A percentile compares a stretch with the other conserved stretches of the same genome.
Evolutionary conservation across 2,113 vertebrate species (phyloP).

Genomic region (Rhea americana): DNA sequence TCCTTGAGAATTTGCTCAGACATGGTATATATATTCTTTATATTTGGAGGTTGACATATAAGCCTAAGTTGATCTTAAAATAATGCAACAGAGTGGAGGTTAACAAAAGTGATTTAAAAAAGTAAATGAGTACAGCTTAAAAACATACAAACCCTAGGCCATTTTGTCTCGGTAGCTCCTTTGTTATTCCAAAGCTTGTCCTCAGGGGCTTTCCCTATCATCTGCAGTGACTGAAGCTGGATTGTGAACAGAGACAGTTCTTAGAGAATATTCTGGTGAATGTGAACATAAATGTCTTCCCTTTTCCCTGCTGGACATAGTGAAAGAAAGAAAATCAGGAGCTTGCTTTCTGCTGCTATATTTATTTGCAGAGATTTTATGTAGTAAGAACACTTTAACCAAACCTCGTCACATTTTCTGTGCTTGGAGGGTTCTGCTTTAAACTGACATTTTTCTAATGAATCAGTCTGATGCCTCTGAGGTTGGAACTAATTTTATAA

Average conservation of each 20-base stretch:
- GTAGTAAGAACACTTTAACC: neutral
- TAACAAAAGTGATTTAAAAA: constrained; percentile 27
- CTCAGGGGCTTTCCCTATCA: neutral
- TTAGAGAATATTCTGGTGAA: neutral
- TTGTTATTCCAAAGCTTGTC: neutral
- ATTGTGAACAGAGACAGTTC: neutral
- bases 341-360: neutral
- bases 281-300: neutral
- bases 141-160: neutral
- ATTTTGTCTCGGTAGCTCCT: constrained; percentile 4
- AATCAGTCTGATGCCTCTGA: neutral
- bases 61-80: constrained; percentile 8
- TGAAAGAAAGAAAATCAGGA: neutral
- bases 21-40: neutral
- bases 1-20: neutral
- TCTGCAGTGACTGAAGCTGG: neutral
- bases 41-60: neutral
- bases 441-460: neutral
- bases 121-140: neutral
- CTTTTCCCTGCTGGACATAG: neutral
- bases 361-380: neutral
- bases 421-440: neutral
- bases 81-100: neutral
- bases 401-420: neutral
- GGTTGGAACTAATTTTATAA: neutral